Base-by-base conservation (phyloP, 2,797 vertebrate species). In the Tiaroga cobitis region DNA sequence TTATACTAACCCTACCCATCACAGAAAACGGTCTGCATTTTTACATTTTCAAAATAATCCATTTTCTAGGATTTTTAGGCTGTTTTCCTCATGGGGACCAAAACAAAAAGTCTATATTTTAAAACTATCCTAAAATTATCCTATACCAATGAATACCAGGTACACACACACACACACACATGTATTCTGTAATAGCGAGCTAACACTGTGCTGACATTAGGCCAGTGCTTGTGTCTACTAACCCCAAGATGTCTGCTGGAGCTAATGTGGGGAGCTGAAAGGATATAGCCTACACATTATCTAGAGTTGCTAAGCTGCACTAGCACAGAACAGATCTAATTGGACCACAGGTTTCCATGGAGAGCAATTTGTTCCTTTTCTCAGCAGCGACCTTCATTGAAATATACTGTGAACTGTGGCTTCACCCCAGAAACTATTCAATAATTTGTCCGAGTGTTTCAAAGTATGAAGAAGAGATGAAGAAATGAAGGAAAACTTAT, bases 291-390 rank as follows among this genome's bases (percentile, higher is more conserved):
- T 49, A 79, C 87, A 86, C 85, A 89, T 85, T 75, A 87, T 72
- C 85, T 84, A 80, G 87, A 87, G 88, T 88, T 81, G 63, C 76
- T 85, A 85, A 88, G 88, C 88, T 86, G 85, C 65, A 34, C 73
- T 82, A 76, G 85, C 82, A 88, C 81, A 84, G 75, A 87, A 83
- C 80, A 41, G 85, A 86, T 88, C 84, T 90, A 90, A 90, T 90
- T 90, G 88, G 82, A 82, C 88, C 83, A 86, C 81, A 82, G 88
- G 90, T 89, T 89, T 87, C 87, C 88, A 88, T 90, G 88, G 89
- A 89, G 90, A 89, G 84, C 90, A 87, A 87, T 89, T 87, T 89
- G 88, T 85, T 89, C 87, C 84, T 51, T 80, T 70, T 81, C 84
- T 86, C 84, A 74, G 84, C 74, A 70, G 37, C 59, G 78, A 86